phyloP scores from a whole-genome alignment of 2,888 invertebrate genomes.

The Synergus gifuensis region DNA sequence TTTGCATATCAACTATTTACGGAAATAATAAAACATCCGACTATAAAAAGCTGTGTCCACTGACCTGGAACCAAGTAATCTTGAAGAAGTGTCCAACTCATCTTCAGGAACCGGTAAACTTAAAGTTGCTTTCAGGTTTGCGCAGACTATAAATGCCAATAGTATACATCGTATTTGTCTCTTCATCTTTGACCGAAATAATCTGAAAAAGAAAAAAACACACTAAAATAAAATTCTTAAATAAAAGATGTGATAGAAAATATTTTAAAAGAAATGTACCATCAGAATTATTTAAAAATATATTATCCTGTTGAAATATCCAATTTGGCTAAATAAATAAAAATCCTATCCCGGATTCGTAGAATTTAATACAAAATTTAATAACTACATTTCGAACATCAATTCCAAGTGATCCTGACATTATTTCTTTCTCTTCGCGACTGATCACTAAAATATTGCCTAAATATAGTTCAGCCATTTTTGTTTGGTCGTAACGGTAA shows the following conservation, averaged over 20 bases:
- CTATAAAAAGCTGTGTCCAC: conserved; percentile 43
- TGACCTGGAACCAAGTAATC: conserved; percentile 75
- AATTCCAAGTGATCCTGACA: conserved; percentile 43
- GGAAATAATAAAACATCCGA: conserved; percentile 13
- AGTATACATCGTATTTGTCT: conserved; percentile 62
- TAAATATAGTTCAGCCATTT: conserved; percentile 54
- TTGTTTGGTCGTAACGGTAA: conserved; percentile 56
- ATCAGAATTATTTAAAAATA: background rate
- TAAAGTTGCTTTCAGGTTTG: conserved; percentile 53
- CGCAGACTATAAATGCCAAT: conserved; percentile 58
- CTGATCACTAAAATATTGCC: conserved; percentile 40
- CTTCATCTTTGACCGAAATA: conserved; percentile 58
- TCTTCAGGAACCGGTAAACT: conserved; percentile 62
- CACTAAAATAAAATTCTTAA: background rate
- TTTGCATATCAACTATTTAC: conserved; percentile 6
- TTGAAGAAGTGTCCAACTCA: conserved; percentile 69
- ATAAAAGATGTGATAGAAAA: background rate
- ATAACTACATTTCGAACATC: conserved; percentile 39
- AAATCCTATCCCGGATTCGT: background rate
- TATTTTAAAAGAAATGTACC: background rate
- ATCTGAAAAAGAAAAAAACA: conserved; percentile 46
- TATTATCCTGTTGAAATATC: background rate
- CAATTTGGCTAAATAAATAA: background rate
- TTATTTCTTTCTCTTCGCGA: conserved; percentile 49
- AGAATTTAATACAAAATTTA: background rate